phyloP scores from a whole-genome alignment of 2,888 invertebrate species.

The Mesopsocus fuscifrons region DNA sequence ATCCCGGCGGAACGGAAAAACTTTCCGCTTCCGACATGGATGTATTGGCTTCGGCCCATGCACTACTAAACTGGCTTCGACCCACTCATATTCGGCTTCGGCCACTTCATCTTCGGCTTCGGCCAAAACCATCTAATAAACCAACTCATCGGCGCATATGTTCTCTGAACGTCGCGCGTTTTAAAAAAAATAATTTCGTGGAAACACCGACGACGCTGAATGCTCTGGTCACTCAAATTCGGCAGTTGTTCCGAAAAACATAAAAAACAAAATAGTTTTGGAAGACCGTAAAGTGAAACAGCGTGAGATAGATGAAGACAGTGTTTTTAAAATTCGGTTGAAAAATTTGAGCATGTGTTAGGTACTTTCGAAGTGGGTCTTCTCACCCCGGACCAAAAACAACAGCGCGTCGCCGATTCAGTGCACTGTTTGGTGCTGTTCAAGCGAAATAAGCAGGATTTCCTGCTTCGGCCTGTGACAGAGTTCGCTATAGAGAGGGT shows the following conservation, averaged over 20 bases:
- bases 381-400: conserved; percentile 20
- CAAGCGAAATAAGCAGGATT: not conserved
- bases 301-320: conserved; percentile 18
- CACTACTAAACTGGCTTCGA: no score
- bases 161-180: no score
- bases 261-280: conserved; percentile 19
- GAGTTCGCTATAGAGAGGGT: no score
- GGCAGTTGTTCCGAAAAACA: conserved; percentile 17
- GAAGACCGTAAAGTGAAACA: conserved; percentile 20
- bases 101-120: no score
- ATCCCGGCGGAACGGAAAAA: no score
- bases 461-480: conserved; percentile 4
- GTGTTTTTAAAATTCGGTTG: conserved; percentile 17
- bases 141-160: no score
- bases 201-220: conserved; percentile 19
- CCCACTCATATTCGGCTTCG: no score
- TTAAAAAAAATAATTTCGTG: no score
- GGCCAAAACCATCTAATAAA: no score
- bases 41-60: no score
- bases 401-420: conserved; percentile 19
- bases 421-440: conserved; percentile 18
- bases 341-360: conserved; percentile 20
- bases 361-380: conserved; percentile 21
- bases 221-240: conserved; percentile 15
- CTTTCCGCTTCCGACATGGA: no score